Percentiles rank a stretch among this genome's conserved stretches.
phyloP scores from a whole-genome alignment of 35 echinoderm and acorn worm species.

The Apostichopus parvimensis region DNA sequence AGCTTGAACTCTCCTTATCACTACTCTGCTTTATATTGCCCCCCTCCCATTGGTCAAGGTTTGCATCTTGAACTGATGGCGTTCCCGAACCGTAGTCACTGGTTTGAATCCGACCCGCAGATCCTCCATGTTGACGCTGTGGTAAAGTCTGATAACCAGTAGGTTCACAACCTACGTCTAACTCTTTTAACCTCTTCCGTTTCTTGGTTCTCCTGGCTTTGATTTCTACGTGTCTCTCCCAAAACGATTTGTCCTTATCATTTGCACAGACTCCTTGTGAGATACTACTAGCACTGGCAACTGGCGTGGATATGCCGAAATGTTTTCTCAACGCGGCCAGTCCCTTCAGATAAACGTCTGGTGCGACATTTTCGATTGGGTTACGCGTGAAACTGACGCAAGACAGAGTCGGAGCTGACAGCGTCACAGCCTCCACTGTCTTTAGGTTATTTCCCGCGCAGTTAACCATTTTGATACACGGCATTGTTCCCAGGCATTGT shows the following conservation, averaged over 20 bases:
- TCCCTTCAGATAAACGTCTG: constrained; percentile 83
- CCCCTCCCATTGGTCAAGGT: constrained; percentile 18
- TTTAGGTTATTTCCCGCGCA: constrained; percentile 79
- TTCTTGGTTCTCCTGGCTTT: constrained; percentile 56
- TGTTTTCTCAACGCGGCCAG: constrained; percentile 75
- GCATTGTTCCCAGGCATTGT: constrained; percentile 58
- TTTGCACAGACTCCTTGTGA: constrained; percentile 33
- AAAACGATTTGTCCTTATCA: constrained; percentile 44
- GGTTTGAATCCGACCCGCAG: constrained; percentile 71
- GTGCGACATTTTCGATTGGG: constrained; percentile 76
- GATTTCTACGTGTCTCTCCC: constrained; percentile 55
- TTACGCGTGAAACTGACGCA: constrained; percentile 75
- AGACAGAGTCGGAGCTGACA: constrained; percentile 56
- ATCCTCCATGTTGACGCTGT: constrained; percentile 32
- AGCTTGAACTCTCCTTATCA: constrained; percentile 69
- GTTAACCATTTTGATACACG: constrained; percentile 77
- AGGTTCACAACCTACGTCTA: background rate
- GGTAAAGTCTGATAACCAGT: background rate
- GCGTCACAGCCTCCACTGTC: constrained; percentile 25
- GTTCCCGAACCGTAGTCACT: constrained; percentile 84
- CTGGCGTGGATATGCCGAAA: constrained; percentile 57
- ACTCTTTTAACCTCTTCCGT: constrained; percentile 34
- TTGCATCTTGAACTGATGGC: constrained; percentile 29
- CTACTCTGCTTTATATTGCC: constrained; percentile 11
- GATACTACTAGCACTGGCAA: background rate